Base-by-base conservation (phyloP, 2,797 vertebrate genomes). In the Cichlasoma orientale region DNA sequence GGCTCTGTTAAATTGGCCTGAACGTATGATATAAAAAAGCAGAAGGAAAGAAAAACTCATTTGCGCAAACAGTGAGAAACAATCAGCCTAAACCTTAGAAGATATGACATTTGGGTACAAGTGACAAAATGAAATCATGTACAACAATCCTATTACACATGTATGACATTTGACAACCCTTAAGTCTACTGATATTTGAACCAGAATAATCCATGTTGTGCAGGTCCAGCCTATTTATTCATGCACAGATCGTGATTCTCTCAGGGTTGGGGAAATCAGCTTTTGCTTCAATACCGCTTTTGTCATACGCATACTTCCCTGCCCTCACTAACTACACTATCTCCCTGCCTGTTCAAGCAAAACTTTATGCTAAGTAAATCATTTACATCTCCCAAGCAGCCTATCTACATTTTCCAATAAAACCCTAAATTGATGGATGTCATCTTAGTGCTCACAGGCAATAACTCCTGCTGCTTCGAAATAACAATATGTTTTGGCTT, bases 371-470 rank as follows among this genome's bases (percentile, higher is more conserved):
- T 93, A 92, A 95, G 94, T 94, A 94, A 93, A 92, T 93, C 89
- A 94, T 95, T 96, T 94, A 95, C 95, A 92, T 91, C 91, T 94
- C 91, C 93, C 86, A 85, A 86, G 91, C 90, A 93, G 89, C 92
- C 92, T 77, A 95, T 95, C 93, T 94, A 93, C 92, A 95, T 95
- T 93, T 94, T 90, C 86, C 91, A 94, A 95, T 94, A 93, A 95
- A 95, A 90, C 87, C 90, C 84, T 83, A 94, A 96, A 95, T 94
- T 95, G 94, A 95, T 95, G 95, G 93, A 95, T 94, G 95, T 93
- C 95, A 93, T 92, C 91, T 91, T 91, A 80, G 90, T 87, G 91
- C 92, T 93, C 90, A 90, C 83, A 91, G 92, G 92, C 92, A 92
- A 93, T 91, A 90, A 93, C 90, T 94, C 93, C 90, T 83, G 88